Evolutionary conservation across 2,797 vertebrate genomes (phyloP), one percentile per base, ranked within the genome.

Genomic region (Danio choprae): DNA sequence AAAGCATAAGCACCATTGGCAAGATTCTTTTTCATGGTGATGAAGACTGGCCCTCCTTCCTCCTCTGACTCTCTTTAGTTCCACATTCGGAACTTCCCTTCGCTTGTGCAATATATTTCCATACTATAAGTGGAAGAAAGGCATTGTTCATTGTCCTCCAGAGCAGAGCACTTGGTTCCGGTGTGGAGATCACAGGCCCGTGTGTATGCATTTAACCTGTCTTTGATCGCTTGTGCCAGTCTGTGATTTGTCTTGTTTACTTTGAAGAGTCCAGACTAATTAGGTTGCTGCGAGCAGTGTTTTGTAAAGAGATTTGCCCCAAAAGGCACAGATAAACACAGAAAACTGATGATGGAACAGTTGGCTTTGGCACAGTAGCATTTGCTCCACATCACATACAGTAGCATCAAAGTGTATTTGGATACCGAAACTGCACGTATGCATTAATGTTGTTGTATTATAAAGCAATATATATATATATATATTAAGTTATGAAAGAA

Each of bases 1-100:
- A 80, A 87, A 84, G n/a, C 79, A 70, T 65, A 86, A 38, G 78
- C 83, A 82, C 73, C 13, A 80, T 63, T 80, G 58, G 51, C 69
- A 72, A 86, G 86, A 51, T 79, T 81, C 48, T 85, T 82, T 69
- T 87, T 74, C 43, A 48, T 84, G 83, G 76, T 74, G 74, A 76
- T 67, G 62, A 62, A 70, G 62, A 84, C 83, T 86, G 84, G 84
- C 80, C 82, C 48, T 67, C 6, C n/a, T 11, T 40, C 53, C 64
- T 72, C 43, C 70, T 81, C 53, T 38, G 68, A 79, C 59, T 87
- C 63, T 55, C 63, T 55, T 88, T 79, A 67, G 72, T 43, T 82
- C 77, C 65, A 84, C 65, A 71, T 48, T 51, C 40, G 53, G 53
- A 74, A 81, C 63, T 77, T 16, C 40, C 13, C 22, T 77, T 55